Conservation (phyloP, 2,888 invertebrate species). For the Agrilus mali region DNA sequence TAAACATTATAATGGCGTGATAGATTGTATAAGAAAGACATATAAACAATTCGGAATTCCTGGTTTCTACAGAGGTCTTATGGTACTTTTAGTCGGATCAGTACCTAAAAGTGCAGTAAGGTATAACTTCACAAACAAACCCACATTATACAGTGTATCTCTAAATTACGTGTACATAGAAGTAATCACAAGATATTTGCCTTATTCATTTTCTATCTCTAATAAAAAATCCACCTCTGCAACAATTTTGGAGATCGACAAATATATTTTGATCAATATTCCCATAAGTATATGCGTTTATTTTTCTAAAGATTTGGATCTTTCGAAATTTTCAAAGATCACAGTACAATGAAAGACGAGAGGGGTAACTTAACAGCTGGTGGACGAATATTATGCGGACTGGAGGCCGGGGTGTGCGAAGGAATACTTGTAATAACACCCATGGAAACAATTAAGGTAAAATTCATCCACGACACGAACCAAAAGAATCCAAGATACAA, state of each 20-base stretch:
- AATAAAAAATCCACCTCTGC: no score
- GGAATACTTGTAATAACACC: constrained; percentile 96
- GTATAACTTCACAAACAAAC: constrained; percentile 35
- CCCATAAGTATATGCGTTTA: neutral
- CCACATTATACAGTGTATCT: no score
- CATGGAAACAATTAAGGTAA: constrained; percentile 98
- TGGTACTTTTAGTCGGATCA: constrained; percentile 91
- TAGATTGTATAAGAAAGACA: constrained; percentile 86
- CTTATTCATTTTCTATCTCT: no score
- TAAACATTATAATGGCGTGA: constrained; percentile 74
- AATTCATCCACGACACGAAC: constrained; percentile 96
- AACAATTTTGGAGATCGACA: no score
- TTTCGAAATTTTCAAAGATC: constrained; percentile 82
- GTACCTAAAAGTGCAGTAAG: constrained; percentile 97
- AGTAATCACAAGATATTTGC: no score
- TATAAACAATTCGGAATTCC: constrained; percentile 75
- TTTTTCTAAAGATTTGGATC: constrained; percentile 77
- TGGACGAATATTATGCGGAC: constrained; percentile 76
- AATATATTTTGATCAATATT: no score
- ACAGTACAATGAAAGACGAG: constrained; percentile 48
- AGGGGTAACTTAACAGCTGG: constrained; percentile 68
- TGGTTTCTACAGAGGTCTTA: constrained; percentile 90
- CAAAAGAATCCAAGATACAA: constrained; percentile 78
- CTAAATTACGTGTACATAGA: no score
- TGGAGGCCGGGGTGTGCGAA: constrained; percentile 91